Conservation (phyloP, 2,113 vertebrate genomes). For the Ammodytes marinus region DNA sequence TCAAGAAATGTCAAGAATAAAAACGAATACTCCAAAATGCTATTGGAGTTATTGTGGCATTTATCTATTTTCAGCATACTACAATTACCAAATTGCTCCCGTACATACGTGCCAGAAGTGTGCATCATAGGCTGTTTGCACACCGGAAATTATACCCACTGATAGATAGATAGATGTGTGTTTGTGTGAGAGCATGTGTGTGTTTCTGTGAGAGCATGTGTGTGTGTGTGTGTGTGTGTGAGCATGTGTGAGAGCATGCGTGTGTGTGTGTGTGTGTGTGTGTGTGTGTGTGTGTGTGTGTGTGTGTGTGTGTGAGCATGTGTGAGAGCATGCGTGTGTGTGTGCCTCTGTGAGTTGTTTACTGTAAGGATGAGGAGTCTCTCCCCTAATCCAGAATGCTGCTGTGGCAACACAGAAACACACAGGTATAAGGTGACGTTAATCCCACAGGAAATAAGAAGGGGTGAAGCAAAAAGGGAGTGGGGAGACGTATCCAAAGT, state of each 20-base stretch:
- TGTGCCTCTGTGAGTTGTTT: conserved; percentile 65
- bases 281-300: not conserved
- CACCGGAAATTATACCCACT: conserved; percentile 50
- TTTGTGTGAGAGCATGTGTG: conserved; percentile 63
- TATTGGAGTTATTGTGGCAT: too few species aligned
- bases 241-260: conserved; percentile 74
- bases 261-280: too few species aligned
- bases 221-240: conserved; percentile 56
- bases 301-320: conserved; percentile 68
- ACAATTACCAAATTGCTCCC: conserved; percentile 15
- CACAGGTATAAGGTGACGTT: conserved; percentile 36
- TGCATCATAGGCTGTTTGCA: conserved; percentile 65
- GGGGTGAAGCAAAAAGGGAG: conserved; percentile 55
- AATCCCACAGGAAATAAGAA: conserved; percentile 61
- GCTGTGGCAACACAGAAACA: conserved; percentile 68
- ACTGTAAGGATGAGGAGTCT: conserved; percentile 66
- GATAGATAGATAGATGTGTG: conserved; percentile 56
- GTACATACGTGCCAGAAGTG: conserved; percentile 36
- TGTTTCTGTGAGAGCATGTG: conserved; percentile 14
- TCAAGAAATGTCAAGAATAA: too few species aligned
- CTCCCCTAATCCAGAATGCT: conserved; percentile 65
- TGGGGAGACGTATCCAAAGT: conserved; percentile 27
- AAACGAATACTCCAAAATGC: too few species aligned
- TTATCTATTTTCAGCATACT: too few species aligned
- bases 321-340: conserved; percentile 43